Evolutionary conservation across 2,797 vertebrate species (phyloP), one percentile per base, ranked within the genome.

Genomic region (Octomys mimax): DNA sequence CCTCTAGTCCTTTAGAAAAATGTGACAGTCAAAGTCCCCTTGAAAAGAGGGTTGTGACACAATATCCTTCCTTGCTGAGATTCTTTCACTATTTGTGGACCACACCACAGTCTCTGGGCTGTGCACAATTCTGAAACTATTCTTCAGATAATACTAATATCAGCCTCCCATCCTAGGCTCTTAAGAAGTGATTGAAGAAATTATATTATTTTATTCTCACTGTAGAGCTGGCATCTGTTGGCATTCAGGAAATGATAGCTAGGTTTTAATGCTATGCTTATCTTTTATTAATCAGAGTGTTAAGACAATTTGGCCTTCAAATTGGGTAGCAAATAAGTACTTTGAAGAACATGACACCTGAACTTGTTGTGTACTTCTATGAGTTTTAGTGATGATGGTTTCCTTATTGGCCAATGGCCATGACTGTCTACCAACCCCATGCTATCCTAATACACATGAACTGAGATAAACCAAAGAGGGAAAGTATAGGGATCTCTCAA

Each of bases 161-260:
- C 24, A 73, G 33, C n/a, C 2, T 61, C 9, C 0, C 42, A 9
- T 66, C 18, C 13, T 90, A 49, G 84, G 10, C 70, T 84, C 77
- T 61, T 61, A 68, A 54, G 57, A 94, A 95, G 70, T 95, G 26
- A 9, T 10, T 85, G 31, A 39, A 68, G 42, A 77, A 6, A 57
- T 36, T 28, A 62, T 59, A 1, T 71, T 59, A 52, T 81, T 33
- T 33, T 42, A 22, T 92, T 78, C 33, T 87, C 24, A 86, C 21
- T 75, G 8, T 52, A n/a, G 70, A 54, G 9, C 33, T 90, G 7
- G 13, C 24, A 5, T 36, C 62, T 86, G 6, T 80, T 49, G 87
- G 8, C 12, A 42, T 62, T n/a, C 0, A 46, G 28, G 62, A 66
- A 78, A 19, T 59, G 46, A 19, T 22, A 79, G 28, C 7, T 80